A percentile compares a stretch with the other conserved stretches of the same genome.
phyloP scores from a whole-genome alignment of 2,113 vertebrate genomes.

The Caracal caracal region DNA sequence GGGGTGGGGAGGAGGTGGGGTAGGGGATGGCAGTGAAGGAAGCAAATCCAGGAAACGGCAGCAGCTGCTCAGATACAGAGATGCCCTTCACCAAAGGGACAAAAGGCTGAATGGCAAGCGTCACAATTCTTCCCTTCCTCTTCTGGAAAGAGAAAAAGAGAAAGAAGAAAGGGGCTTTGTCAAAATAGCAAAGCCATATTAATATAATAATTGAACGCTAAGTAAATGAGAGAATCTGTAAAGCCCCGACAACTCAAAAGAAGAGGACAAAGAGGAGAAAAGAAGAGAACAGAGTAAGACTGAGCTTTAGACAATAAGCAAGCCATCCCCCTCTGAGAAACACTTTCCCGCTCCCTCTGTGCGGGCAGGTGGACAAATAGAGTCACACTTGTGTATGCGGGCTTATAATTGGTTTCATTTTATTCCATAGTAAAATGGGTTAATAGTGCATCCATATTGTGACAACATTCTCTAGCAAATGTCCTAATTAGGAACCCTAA shows the following conservation, averaged over 20 bases:
- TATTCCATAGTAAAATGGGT: constrained; percentile 56
- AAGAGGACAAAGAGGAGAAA: not conserved
- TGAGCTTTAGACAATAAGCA: not conserved
- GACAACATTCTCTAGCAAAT: constrained; percentile 57
- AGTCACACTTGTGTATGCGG: not conserved
- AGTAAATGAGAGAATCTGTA: not conserved
- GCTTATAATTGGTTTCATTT: constrained; percentile 54
- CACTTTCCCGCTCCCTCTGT: not conserved
- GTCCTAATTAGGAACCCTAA: constrained; percentile 68
- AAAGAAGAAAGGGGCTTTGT: not conserved
- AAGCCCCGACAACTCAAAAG: not conserved
- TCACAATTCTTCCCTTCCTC: not conserved
- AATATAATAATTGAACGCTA: not conserved
- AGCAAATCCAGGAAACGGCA: not conserved
- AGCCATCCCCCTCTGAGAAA: not conserved
- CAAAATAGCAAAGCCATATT: not conserved
- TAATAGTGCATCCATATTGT: constrained; percentile 55
- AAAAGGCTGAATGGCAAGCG: not conserved
- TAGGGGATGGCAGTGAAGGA: not conserved
- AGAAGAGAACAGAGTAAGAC: not conserved
- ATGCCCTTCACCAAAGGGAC: not conserved
- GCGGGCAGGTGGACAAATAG: not conserved
- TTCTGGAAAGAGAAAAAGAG: not conserved
- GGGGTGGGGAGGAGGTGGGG: no score
- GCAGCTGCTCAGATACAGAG: not conserved